Base-by-base conservation (phyloP, 2,797 vertebrate genomes). In the Tinamus major region DNA sequence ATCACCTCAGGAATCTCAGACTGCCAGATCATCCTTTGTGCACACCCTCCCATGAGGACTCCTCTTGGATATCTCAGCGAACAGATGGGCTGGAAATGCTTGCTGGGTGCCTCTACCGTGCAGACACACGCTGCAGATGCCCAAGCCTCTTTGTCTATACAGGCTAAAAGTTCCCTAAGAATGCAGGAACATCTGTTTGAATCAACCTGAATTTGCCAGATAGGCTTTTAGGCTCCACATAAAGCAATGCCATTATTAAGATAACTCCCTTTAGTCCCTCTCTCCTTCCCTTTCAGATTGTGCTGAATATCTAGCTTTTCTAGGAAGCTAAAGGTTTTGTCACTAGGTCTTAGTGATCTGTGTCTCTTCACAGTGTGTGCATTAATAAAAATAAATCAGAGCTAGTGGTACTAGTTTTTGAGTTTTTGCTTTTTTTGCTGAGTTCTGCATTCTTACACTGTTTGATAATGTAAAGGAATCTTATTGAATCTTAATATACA, bases 91-190 rank as follows among this genome's bases (percentile, higher is more conserved):
- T 69, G 72, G 77, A 44, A 79, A 76, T 13, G 59, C 49, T 84
- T 93, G 33, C 9, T 81, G 55, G 46, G 37, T 74, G 24, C 59
- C 76, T 4, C 33, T 72, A 2, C 65, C 74, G 37, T 86, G 79
- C 63, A 92, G 77, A 33, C 26, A 85, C 6, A 74, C 59, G 67
- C 42, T 26, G 48, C 51, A 58, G 79, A 72, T 63, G 76, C 49
- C 33, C 0, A 0, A 56, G 8, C n/a, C 26, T 59, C 29, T 10
- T 31, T 55, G 29, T 39, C 24, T 53, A 0, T 31, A 24, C 19
- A 42, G 10, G 62, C 35, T 68, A 13, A 68, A 94, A 83, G 6
- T 85, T 91, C 89, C 35, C 4, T 7, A 0, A 41, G 18, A 37
- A 5, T 62, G 15, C 84, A 64, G 13, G 24, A 79, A 67, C 26